Evolutionary conservation across 1,140 invertebrate genomes (phyloP).

Genomic region (Zaprionus camerounensis): DNA sequence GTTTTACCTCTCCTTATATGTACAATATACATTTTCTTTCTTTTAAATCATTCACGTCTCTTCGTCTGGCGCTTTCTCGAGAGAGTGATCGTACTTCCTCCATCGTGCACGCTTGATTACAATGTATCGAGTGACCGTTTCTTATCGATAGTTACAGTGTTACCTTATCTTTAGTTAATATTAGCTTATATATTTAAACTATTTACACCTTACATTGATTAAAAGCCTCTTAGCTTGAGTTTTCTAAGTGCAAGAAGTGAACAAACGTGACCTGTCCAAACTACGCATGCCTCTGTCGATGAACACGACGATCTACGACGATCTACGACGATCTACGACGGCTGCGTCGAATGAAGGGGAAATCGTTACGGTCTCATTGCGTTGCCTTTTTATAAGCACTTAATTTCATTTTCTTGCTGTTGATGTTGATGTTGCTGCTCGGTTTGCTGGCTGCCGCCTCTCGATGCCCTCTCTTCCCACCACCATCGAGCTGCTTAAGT

Average conservation of each 20-base stretch:
- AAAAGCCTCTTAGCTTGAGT: not conserved
- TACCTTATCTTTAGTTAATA: no score
- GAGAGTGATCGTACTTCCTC: no score
- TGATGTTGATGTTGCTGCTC: constrained; percentile 33
- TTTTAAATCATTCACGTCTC: no score
- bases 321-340: constrained; percentile 36
- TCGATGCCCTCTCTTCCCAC: constrained; percentile 21
- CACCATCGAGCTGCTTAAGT: constrained; percentile 8
- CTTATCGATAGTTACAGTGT: no score
- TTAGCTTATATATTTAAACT: no score
- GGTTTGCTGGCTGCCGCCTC: constrained; percentile 17
- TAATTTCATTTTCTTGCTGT: constrained; percentile 65
- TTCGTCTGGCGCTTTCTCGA: no score
- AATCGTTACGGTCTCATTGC: constrained; percentile 69
- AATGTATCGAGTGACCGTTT: no score
- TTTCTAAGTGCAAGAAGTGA: not conserved
- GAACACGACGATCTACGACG: constrained; percentile 35
- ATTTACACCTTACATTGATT: no score
- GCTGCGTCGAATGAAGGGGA: constrained; percentile 28
- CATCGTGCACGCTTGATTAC: no score
- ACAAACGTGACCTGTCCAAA: constrained; percentile 1
- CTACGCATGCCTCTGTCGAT: not conserved
- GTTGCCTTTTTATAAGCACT: constrained; percentile 61
- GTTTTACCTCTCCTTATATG: no score
- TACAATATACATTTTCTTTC: no score